Evolutionary conservation across 2,888 invertebrate species (phyloP).

Genomic region (Pedicia rivosa): DNA sequence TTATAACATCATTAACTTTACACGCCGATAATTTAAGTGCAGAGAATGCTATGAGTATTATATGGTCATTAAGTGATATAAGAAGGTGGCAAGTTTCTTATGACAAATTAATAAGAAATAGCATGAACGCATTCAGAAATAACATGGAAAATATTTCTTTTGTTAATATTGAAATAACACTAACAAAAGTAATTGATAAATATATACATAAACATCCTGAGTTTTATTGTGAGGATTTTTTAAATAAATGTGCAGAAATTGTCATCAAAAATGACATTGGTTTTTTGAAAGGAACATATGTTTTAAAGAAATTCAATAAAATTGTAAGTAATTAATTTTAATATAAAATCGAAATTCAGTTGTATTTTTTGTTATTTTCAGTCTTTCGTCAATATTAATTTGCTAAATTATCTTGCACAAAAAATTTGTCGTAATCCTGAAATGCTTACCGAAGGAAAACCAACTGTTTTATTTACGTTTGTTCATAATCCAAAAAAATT

Average conservation of each 20-base stretch:
- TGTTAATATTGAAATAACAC: slow-evolving; percentile 34
- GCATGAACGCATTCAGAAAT: slow-evolving; percentile 33
- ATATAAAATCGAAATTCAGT: too few species aligned
- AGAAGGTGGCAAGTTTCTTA: slow-evolving; percentile 31
- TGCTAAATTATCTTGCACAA: slow-evolving; percentile 41
- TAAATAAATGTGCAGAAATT: slow-evolving; percentile 38
- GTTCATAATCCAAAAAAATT: too few species aligned
- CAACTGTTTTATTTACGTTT: slow-evolving; percentile 31
- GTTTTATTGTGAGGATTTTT: slow-evolving; percentile 44
- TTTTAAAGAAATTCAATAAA: slow-evolving; percentile 36
- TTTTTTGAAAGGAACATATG: slow-evolving; percentile 33
- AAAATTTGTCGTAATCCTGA: slow-evolving; percentile 30
- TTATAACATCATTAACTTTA: slow-evolving; percentile 35
- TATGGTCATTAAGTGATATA: slow-evolving; percentile 39
- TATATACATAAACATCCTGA: slow-evolving; percentile 32
- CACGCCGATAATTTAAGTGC: slow-evolving; percentile 32
- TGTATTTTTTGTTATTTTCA: slow-evolving; percentile 22
- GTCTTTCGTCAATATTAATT: slow-evolving; percentile 38
- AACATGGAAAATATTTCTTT: slow-evolving; percentile 31
- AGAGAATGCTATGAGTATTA: slow-evolving; percentile 34
- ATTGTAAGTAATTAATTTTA: slow-evolving; percentile 41
- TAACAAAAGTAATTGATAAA: slow-evolving; percentile 33
- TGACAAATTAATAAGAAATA: slow-evolving; percentile 35
- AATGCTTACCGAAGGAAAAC: slow-evolving; percentile 28
- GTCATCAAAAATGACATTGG: slow-evolving; percentile 34